Evolutionary conservation across 2,888 invertebrate genomes (phyloP).

Genomic region (Erynnis tages): DNA sequence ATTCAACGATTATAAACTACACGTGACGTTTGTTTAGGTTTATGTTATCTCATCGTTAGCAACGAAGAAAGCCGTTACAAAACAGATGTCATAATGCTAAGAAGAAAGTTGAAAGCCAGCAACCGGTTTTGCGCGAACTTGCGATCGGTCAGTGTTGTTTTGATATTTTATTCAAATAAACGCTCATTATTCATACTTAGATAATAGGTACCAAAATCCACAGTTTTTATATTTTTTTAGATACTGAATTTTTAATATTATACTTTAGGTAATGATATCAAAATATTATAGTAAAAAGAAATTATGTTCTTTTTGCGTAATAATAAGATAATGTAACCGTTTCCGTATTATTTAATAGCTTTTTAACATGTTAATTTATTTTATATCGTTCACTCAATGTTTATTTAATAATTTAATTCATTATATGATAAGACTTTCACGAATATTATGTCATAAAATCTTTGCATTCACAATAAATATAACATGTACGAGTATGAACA

Average conservation of each 20-base stretch:
- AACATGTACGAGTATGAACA: too few relatives aligned
- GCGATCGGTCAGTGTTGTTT: conserved; percentile 18
- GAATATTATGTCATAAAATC: too few relatives aligned
- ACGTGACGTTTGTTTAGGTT: conserved; percentile 37
- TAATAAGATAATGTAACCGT: too few relatives aligned
- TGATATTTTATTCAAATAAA: conserved; percentile 6
- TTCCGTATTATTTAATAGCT: too few relatives aligned
- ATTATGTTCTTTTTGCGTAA: too few relatives aligned
- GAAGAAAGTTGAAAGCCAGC: conserved; percentile 71
- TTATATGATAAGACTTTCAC: too few relatives aligned
- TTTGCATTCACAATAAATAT: too few relatives aligned
- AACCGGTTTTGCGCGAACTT: conserved; percentile 58
- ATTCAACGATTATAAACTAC: not conserved
- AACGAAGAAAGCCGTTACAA: conserved; percentile 65
- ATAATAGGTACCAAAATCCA: not conserved
- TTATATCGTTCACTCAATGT: too few relatives aligned
- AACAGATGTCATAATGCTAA: conserved; percentile 59
- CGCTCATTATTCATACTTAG: not conserved
- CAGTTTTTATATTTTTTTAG: not conserved
- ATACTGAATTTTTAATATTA: not conserved
- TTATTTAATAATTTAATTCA: too few relatives aligned
- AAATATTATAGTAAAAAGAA: too few relatives aligned
- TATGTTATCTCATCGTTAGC: conserved; percentile 63
- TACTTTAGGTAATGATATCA: too few relatives aligned
- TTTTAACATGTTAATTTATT: too few relatives aligned